phyloP scores from a whole-genome alignment of 2,113 vertebrate genomes.

The Mirounga angustirostris region DNA sequence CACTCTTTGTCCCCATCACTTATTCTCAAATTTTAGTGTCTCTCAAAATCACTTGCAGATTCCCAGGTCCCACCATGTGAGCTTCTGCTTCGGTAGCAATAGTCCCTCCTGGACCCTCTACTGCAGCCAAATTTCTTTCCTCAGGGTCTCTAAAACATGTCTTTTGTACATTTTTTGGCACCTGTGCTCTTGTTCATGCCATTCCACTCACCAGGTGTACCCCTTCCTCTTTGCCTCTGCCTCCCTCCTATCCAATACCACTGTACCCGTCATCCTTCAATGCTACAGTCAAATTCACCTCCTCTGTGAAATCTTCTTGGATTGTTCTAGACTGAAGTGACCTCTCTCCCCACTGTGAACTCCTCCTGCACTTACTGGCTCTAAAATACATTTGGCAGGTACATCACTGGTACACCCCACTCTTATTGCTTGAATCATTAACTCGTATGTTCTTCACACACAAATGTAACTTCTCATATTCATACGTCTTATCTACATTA shows the following conservation, averaged over 20 bases:
- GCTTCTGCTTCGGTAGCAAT: conserved; percentile 35
- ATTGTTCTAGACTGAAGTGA: conserved; percentile 7
- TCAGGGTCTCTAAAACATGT: background rate
- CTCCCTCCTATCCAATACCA: background rate
- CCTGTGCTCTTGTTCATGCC: background rate
- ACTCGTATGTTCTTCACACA: background rate
- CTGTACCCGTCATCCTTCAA: background rate
- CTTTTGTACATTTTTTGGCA: background rate
- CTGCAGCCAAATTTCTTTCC: conserved; percentile 20
- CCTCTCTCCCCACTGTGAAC: background rate
- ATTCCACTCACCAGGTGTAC: background rate
- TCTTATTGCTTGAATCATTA: conserved; percentile 5
- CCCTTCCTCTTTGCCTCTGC: background rate
- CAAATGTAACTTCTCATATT: conserved; percentile 8
- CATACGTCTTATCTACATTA: background rate
- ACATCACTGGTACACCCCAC: background rate
- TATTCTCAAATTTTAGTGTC: conserved; percentile 51
- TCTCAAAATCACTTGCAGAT: conserved; percentile 52
- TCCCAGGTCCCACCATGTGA: background rate
- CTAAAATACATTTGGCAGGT: conserved; percentile 50
- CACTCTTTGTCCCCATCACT: conserved; percentile 17
- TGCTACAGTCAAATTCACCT: conserved; percentile 27
- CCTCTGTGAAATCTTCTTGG: background rate
- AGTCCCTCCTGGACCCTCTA: background rate
- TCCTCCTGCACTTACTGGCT: background rate